These are phyloP conservation scores for Allolobophora icterica DNA, from an alignment of 2,888 invertebrate genomes.

Conservation along the genomic window DNA sequence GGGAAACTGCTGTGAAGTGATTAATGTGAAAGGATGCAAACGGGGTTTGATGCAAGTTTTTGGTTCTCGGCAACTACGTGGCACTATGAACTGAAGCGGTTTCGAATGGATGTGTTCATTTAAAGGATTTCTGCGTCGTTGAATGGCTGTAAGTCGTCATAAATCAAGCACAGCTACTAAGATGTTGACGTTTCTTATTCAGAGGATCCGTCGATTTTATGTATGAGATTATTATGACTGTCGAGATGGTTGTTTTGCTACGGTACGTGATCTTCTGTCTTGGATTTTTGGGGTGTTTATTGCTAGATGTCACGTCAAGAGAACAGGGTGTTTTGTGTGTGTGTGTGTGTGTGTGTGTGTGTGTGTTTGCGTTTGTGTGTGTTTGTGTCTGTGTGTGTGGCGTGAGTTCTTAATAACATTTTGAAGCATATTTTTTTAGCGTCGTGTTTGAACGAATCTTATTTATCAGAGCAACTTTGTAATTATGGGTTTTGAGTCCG, in stretches of 20 bases:
- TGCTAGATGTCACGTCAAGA: neutral
- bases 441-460: too few relatives aligned
- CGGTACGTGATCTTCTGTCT: neutral
- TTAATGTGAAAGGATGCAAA: too few relatives aligned
- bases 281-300: too few relatives aligned
- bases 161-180: neutral
- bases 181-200: neutral
- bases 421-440: too few relatives aligned
- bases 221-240: neutral
- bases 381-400: neutral
- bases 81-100: too few relatives aligned
- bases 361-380: neutral
- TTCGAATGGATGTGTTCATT: neutral
- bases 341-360: neutral
- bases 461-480: too few relatives aligned
- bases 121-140: neutral
- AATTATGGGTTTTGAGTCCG: too few relatives aligned
- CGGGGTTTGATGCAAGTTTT: too few relatives aligned
- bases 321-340: neutral
- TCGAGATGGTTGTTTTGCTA: neutral
- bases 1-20: too few relatives aligned
- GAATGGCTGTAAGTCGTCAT: neutral
- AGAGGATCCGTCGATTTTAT: neutral
- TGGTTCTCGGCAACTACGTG: too few relatives aligned
- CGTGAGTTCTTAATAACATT: too few relatives aligned